Evolutionary conservation across 1,140 invertebrate genomes (phyloP), one percentile per base, ranked within the genome.

Genomic region (Megalonaias nervosa): DNA sequence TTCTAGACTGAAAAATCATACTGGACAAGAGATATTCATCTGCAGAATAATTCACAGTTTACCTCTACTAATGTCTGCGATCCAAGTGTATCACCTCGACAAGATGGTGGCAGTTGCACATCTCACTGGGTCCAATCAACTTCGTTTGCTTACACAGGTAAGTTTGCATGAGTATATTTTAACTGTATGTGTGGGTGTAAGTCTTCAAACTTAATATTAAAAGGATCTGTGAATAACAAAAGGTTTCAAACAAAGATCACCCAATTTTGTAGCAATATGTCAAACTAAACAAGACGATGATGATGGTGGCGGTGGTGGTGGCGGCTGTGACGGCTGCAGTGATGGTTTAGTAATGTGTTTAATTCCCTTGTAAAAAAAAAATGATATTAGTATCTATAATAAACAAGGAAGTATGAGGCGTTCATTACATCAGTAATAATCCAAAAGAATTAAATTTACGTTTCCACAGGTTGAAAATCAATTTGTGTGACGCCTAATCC

Each of bases 51-150:
- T 91, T 62, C 90, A 91, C 76, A 88, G 84, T 67, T 75, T 88
- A 14, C 84, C 86, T 1, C 69, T 91, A 76, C 56, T 88, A 72
- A 86, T 86, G 85, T 91, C 89, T 23, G 87, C 83, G 5, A 82
- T 91, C 13, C 90, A 91, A 69, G 84, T 90, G 38, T 91, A 86
- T 70, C 86, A 85, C 67, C 80, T 84, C 26, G 87, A 91, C 74
- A 86, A 89, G 65, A 88, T 91, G 83, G 79, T 81, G 31, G 87
- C 85, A 55, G 87, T 90, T 14, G 86, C 84, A 68, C 89, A 91
- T 73, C 80, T 90, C 21, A 80, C 90, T 59, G 88, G 88, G 17
- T 83, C 86, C 12, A 89, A 90, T 64, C 87, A 86, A 55, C 68
- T 91, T 66, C 89, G 89, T 23, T 72, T 82, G 17, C 80, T 82